Conservation (phyloP, 1,140 invertebrate genomes). For the Lordiphosa mommai region DNA sequence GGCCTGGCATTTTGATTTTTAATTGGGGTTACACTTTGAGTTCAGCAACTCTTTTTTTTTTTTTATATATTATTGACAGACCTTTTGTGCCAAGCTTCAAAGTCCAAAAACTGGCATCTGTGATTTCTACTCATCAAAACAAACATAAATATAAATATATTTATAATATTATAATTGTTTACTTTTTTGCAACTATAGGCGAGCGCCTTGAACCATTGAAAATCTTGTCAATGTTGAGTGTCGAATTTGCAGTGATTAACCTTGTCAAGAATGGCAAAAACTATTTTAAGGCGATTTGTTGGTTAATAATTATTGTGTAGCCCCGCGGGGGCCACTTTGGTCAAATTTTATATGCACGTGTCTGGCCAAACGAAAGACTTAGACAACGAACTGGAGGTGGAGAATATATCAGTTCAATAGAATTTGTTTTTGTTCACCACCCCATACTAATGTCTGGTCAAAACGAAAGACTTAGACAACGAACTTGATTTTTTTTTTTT, state of each 20-base stretch:
- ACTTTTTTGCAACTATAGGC: slow-evolving; percentile 25
- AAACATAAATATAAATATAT: slow-evolving; percentile 19
- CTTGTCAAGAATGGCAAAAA: slow-evolving; percentile 45
- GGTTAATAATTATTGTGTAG: slow-evolving; percentile 38
- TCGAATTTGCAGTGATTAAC: slow-evolving; percentile 41
- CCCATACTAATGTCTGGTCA: no score
- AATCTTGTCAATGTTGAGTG: slow-evolving; percentile 51
- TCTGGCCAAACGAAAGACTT: slow-evolving; percentile 49
- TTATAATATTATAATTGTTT: slow-evolving; percentile 25
- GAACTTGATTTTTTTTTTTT: slow-evolving; percentile 31
- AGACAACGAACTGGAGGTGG: slow-evolving; percentile 53
- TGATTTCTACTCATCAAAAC: slow-evolving; percentile 24
- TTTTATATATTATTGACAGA: slow-evolving; percentile 9
- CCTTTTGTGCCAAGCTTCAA: slow-evolving; percentile 7
- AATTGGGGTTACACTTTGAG: slow-evolving; percentile 68
- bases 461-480: slow-evolving; percentile 58
- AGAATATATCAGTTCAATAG: no score
- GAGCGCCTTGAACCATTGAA: slow-evolving; percentile 42
- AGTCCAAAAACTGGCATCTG: slow-evolving; percentile 13
- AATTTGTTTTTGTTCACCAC: no score
- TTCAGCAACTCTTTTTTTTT: no score
- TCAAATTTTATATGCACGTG: background rate
- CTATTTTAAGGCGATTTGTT: slow-evolving; percentile 35
- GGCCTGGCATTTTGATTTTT: slow-evolving; percentile 25
- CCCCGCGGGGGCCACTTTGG: slow-evolving; percentile 3